phyloP scores from a whole-genome alignment of 1,140 invertebrate genomes.

The Drosophila murphyi region DNA sequence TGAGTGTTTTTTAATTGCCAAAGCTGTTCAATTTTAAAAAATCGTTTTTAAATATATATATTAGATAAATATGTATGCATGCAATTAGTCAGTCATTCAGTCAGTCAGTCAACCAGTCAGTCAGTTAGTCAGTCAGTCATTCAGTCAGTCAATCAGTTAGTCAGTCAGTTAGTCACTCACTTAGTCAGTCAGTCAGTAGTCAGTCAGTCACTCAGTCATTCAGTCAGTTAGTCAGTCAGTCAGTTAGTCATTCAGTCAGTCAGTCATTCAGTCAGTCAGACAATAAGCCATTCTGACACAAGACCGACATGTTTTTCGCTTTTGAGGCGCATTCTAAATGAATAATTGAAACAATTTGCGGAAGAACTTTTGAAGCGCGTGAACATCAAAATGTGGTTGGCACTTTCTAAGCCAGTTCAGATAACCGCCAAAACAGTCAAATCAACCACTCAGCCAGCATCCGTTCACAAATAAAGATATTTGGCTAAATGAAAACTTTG shows the following conservation, averaged over 20 bases:
- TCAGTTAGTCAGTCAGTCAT: too few species aligned
- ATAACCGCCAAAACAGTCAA: conserved; percentile 1
- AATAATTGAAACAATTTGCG: conserved; percentile 55
- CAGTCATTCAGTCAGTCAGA: conserved; percentile 8
- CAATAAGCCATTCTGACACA: conserved; percentile 13
- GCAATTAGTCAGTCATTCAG: background rate
- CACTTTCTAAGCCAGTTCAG: conserved; percentile 13
- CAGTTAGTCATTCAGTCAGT: background rate
- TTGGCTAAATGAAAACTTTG: conserved; percentile 2
- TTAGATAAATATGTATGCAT: background rate
- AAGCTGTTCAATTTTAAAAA: too few species aligned
- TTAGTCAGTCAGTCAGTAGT: too few species aligned
- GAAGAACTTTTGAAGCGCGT: conserved; percentile 41
- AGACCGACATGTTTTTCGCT: conserved; percentile 13
- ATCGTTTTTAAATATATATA: too few species aligned
- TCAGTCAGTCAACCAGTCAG: too few species aligned
- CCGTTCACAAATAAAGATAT: conserved; percentile 21
- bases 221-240: background rate
- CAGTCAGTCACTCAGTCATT: background rate
- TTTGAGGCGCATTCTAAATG: conserved; percentile 47
- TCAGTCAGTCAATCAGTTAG: too few species aligned
- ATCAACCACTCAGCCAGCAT: background rate
- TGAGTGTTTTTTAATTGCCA: too few species aligned
- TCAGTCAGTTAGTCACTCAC: too few species aligned
- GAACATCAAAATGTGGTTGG: conserved; percentile 39